Percentiles rank a stretch among this genome's conserved stretches.
Evolutionary conservation across 2,797 vertebrate species (phyloP).

Genomic region (Molossus molossus): DNA sequence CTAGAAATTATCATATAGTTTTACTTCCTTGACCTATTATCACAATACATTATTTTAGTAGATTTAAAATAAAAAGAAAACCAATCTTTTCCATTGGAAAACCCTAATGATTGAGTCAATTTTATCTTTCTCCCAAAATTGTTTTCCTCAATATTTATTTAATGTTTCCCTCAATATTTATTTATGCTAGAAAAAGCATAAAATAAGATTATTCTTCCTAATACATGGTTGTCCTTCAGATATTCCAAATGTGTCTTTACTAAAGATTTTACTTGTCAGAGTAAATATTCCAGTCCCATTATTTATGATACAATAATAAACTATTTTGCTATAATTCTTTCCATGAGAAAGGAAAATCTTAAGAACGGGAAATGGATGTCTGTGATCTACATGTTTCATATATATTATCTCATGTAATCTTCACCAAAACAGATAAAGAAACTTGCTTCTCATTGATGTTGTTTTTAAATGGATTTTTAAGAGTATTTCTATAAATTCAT

Average conservation of each 20-base stretch:
- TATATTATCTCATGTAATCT: constrained; percentile 24
- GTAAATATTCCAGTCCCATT: neutral
- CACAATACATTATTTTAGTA: neutral
- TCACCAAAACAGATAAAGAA: neutral
- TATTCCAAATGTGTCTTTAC: neutral
- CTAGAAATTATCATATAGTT: neutral
- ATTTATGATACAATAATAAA: neutral
- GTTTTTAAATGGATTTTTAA: constrained; percentile 35
- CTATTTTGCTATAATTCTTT: neutral
- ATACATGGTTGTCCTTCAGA: neutral
- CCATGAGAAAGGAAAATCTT: neutral
- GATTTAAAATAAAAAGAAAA: neutral
- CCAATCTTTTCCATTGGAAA: neutral
- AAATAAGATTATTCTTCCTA: constrained; percentile 5
- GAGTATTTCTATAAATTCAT: neutral
- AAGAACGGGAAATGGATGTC: neutral
- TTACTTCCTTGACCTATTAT: neutral
- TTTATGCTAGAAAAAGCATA: neutral
- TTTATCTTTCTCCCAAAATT: neutral
- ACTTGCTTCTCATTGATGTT: neutral
- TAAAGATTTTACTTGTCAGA: constrained; percentile 12
- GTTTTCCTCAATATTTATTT: neutral
- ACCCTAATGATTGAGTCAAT: neutral
- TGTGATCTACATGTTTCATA: neutral
- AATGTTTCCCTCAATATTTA: neutral